These are phyloP conservation scores for Halictus ligatus DNA, from an alignment of 2,888 invertebrate species.

Conservation along the genomic window DNA sequence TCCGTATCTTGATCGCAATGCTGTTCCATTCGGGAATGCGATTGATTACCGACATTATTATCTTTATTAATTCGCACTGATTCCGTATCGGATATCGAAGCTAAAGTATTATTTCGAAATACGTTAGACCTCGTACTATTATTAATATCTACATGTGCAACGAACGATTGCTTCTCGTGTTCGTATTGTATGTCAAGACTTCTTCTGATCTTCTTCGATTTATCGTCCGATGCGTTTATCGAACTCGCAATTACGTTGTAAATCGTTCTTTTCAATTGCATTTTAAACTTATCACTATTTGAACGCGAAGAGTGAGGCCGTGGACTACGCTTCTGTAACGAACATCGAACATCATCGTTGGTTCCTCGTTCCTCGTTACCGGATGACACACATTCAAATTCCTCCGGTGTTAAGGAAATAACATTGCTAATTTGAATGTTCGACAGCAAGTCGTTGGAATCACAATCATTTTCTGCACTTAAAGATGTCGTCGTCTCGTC, in stretches of 20 bases:
- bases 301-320: background rate
- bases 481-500: background rate
- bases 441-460: constrained; percentile 43
- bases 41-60: background rate
- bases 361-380: background rate
- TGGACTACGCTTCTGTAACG: background rate
- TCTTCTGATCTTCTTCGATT: constrained; percentile 34
- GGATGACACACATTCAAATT: constrained; percentile 67
- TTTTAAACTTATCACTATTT: background rate
- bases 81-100: background rate
- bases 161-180: background rate
- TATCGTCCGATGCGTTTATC: background rate
- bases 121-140: background rate
- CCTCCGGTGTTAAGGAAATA: constrained; percentile 74
- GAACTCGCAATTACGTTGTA: background rate
- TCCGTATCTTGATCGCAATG: background rate
- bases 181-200: background rate
- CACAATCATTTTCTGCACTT: background rate
- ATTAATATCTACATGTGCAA: background rate
- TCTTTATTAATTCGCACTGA: background rate
- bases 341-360: background rate
- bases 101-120: background rate
- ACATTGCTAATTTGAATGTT: constrained; percentile 77
- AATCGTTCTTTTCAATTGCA: constrained; percentile 42
- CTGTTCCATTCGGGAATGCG: background rate